A percentile compares a stretch with the other conserved stretches of the same genome.
phyloP scores from a whole-genome alignment of 2,888 invertebrate genomes.

The Theretra japonica region DNA sequence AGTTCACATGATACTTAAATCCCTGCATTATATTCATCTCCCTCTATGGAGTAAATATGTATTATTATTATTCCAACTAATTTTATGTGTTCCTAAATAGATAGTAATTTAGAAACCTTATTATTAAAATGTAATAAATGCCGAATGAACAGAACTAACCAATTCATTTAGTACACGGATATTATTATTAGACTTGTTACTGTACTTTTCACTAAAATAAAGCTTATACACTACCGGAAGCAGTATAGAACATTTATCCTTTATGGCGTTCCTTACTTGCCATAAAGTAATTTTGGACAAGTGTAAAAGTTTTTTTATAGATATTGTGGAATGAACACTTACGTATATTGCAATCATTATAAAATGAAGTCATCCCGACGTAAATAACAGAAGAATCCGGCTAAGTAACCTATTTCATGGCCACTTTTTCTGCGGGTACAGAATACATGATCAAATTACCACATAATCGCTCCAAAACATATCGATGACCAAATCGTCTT shows the following conservation, averaged over 20 bases:
- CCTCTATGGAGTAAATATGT: no score
- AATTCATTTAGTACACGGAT: no score
- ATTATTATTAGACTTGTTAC: not conserved
- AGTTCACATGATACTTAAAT: no score
- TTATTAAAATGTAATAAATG: no score
- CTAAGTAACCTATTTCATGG: slow-evolving; percentile 74
- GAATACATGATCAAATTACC: not conserved
- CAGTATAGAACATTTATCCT: not conserved
- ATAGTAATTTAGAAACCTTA: no score
- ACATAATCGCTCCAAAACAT: slow-evolving; percentile 38
- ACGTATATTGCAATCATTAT: slow-evolving; percentile 67
- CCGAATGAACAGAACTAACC: no score
- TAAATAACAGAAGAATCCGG: slow-evolving; percentile 75
- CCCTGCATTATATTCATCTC: no score
- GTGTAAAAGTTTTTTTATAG: not conserved
- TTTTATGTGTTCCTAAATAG: no score
- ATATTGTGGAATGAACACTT: slow-evolving; percentile 33
- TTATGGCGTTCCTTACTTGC: no score
- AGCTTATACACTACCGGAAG: not conserved
- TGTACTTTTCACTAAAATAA: not conserved
- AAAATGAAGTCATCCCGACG: slow-evolving; percentile 72
- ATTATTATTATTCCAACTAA: no score
- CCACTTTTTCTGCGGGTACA: slow-evolving; percentile 73
- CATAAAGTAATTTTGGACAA: no score
- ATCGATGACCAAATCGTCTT: slow-evolving; percentile 54